Base-by-base conservation (phyloP, 2,888 invertebrate genomes). In the Darwinula stevensoni region DNA sequence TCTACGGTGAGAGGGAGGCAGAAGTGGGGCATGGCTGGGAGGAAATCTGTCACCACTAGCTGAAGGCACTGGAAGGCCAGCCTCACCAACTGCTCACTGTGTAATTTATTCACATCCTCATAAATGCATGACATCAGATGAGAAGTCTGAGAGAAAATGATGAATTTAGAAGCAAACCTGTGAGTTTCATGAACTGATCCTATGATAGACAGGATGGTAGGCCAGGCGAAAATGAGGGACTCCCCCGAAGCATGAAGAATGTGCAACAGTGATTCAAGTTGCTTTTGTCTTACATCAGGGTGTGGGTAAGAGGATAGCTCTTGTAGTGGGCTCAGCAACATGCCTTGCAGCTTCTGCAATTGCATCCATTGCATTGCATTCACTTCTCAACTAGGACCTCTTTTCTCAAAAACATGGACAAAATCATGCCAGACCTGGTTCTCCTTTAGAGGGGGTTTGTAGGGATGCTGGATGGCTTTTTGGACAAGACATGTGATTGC, bases 51-150 rank as follows among this genome's bases (percentile, higher is more conserved):
- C 14, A 86, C 76, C 32, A 88, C 80, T 39, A 88, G 59, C 50
- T 91, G 88, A 31, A 88, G 63, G 53, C 88, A 86, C 51, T 88
- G 86, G 56, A 91, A 94, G 32, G 88, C 88, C 35, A 78, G 71
- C 22, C 86, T 65, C 41, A 91, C 75, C 41, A 91, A 56, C 45
- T 73, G 72, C 53, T 91, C 86, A 35, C 76, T 75, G 47, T 32
- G 22, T 9, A 6, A 22, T 22, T 22, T 22, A 22, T 22, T 22
- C 6, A 22, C n/a, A 22, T 6, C 6, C n/a, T n/a, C 9, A 22
- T 22, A 9, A 22, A 22, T 9, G n/a, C 6, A n/a, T 22, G n/a
- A 9, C 6, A n/a, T 22, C 22, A 22, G 22, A 22, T 9, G n/a
- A 22, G 22, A 22, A 22, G 9, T 22, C 6, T 22, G 22, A 22